Evolutionary conservation across 1,140 invertebrate genomes (phyloP), one percentile per base, ranked within the genome.

Genomic region (Diabrotica virgifera): DNA sequence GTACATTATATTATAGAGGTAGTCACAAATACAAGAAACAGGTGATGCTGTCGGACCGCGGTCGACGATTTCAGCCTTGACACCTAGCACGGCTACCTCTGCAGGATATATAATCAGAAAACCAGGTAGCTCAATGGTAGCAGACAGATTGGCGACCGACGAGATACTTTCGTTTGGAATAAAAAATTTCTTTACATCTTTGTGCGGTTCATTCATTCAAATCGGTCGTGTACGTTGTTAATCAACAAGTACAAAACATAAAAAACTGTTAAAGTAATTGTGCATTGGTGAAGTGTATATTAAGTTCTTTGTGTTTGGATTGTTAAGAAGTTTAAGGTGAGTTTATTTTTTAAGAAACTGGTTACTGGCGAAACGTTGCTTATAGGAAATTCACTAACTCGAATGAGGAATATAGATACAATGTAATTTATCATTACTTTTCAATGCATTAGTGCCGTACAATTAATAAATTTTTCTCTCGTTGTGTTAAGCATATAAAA

Each of bases 71-170:
- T 46, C 6, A 46, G 8, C 40, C 40, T 46, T 46, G 40, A 46
- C 40, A 46, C 40, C 40, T 46, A 46, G n/a, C 5, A 46, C 40
- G 40, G 40, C 40, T 46, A 46, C 40, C 40, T 46, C n/a, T n/a
- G 40, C 40, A 46, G 8, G n/a, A 46, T 46, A 46, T 46, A 46
- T 46, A 46, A 46, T 46, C 40, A n/a, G 40, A 46, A 46, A 46
- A 8, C 40, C 40, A 46, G 40, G 40, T 46, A 46, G 40, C 40
- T 46, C 40, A 46, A 46, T 46, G 40, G 40, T 46, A 46, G 40
- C 40, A 46, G 40, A 46, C 40, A 46, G 40, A 46, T 46, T 46
- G 40, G 40, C 40, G 40, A 46, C 40, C 40, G 40, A 46, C 40
- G 40, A 46, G 40, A 46, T 46, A 46, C 40, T 46, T 46, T 46